Base-by-base conservation (phyloP, 1,140 invertebrate genomes). In the Lethocerus indicus region DNA sequence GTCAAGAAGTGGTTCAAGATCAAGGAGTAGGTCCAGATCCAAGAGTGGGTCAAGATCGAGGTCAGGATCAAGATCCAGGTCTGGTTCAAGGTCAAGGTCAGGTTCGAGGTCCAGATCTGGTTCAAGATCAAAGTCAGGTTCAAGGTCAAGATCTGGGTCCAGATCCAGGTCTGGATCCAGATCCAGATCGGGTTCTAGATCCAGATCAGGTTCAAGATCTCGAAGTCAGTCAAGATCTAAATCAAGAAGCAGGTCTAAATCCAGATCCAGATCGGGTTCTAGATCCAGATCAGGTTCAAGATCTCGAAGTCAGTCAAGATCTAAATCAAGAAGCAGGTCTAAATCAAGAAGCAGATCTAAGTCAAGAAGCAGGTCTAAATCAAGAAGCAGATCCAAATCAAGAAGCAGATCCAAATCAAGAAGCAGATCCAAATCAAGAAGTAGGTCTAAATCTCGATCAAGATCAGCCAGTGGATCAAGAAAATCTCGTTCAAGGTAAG, bases 81-180 rank as follows among this genome's bases (percentile, higher is more conserved):
- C 49, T 36, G 52, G 47, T 24, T 52, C 55, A 39, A 39, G 53
- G n/a, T 66, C 61, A 3, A 55, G 61, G 7, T 68, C 62, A 14
- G 21, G 39, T 4, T 51, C 49, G 23, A 27, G 50, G 24, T 51
- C 57, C 20, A 58, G 48, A 39, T 59, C 55, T 23, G 12, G 44
- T 28, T 61, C 60, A 21, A 56, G 56, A 13, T 63, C 61, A 41
- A 29, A 51, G 3, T 57, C 55, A 25, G 32, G 54, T n/a, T 66
- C 61, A 3, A 55, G 61, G 7, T 68, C 62, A 14, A 24, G 39
- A 3, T 51, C 49, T 21, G 23, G 50, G 24, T 51, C 57, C 26
- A 56, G 56, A 13, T 63, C 61, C 36, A 29, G 50, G 3, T 57
- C 55, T 21, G 32, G 54, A 7, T 59, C 60, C 2, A 55, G 62